Conservation (phyloP, 2,888 invertebrate genomes). For the Dyspetes luteomarginatus region DNA sequence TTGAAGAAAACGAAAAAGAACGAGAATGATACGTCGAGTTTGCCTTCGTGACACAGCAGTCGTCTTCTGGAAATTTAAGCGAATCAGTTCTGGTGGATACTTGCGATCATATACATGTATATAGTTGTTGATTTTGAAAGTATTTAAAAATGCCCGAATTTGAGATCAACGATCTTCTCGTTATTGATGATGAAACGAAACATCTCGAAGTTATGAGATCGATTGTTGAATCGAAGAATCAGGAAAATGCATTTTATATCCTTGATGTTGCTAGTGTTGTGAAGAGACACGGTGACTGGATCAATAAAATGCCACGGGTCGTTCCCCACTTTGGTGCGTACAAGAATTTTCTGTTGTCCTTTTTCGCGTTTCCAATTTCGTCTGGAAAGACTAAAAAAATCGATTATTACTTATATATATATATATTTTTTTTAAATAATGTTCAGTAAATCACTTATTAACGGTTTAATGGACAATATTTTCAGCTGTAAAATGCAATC, state of each 20-base stretch:
- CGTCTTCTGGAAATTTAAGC: not conserved
- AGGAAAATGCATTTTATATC: constrained; percentile 78
- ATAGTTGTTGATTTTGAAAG: not conserved
- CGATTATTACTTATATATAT: no score
- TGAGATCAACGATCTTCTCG: constrained; percentile 70
- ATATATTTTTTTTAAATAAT: not conserved
- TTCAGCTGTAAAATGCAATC: constrained; percentile 87
- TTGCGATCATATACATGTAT: not conserved
- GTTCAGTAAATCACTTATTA: not conserved
- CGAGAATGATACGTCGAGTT: not conserved
- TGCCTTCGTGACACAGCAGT: not conserved
- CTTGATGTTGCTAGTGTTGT: constrained; percentile 76
- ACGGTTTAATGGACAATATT: constrained; percentile 37
- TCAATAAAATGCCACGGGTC: constrained; percentile 78
- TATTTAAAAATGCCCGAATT: constrained; percentile 41
- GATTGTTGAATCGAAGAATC: constrained; percentile 70
- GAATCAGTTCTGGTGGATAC: not conserved
- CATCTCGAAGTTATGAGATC: constrained; percentile 73
- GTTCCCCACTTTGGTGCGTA: constrained; percentile 77
- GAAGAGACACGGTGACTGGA: constrained; percentile 77
- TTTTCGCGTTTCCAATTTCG: not conserved
- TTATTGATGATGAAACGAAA: constrained; percentile 72
- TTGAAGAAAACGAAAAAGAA: not conserved
- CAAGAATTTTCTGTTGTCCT: constrained; percentile 74
- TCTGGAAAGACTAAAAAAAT: not conserved